Percentiles rank a stretch among this genome's conserved stretches.
Conservation (phyloP, 2,113 vertebrate species). For the Bagarius yarrelli region DNA sequence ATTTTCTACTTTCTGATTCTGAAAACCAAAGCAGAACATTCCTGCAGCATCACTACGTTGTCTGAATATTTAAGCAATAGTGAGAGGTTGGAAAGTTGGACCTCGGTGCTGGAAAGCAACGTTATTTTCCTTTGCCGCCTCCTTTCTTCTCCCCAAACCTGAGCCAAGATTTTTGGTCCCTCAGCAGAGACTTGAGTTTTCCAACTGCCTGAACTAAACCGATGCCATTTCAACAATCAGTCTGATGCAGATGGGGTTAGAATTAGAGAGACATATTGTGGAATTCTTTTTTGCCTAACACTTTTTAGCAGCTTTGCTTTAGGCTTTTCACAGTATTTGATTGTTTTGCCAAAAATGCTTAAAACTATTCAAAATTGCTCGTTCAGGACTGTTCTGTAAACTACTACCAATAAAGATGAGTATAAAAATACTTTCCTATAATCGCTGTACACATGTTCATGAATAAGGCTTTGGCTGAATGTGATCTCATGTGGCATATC, state of each 20-base stretch:
- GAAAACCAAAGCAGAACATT: slow-evolving; percentile 26
- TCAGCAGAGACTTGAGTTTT: slow-evolving; percentile 38
- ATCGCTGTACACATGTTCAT: no score
- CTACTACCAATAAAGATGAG: no score
- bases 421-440: no score
- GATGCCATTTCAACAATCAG: slow-evolving; percentile 32
- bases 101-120: slow-evolving; percentile 38
- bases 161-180: slow-evolving; percentile 25
- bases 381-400: no score
- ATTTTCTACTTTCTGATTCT: slow-evolving; percentile 1
- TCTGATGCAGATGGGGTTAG: slow-evolving; percentile 17
- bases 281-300: slow-evolving; percentile 31
- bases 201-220: slow-evolving; percentile 27
- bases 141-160: slow-evolving; percentile 11
- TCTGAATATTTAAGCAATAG: slow-evolving; percentile 11
- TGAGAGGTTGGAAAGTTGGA: slow-evolving; percentile 45
- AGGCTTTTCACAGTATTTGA: no score
- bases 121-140: slow-evolving; percentile 24
- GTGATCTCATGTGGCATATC: no score
- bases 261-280: slow-evolving; percentile 18
- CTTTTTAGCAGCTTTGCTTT: neutral
- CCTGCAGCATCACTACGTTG: slow-evolving; percentile 16
- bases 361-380: no score
- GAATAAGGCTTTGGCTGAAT: no score
- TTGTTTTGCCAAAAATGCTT: no score